A percentile compares a stretch with the other conserved stretches of the same genome.
These are phyloP conservation scores for Apamea monoglypha DNA, from an alignment of 2,888 invertebrate species.

Conservation along the genomic window DNA sequence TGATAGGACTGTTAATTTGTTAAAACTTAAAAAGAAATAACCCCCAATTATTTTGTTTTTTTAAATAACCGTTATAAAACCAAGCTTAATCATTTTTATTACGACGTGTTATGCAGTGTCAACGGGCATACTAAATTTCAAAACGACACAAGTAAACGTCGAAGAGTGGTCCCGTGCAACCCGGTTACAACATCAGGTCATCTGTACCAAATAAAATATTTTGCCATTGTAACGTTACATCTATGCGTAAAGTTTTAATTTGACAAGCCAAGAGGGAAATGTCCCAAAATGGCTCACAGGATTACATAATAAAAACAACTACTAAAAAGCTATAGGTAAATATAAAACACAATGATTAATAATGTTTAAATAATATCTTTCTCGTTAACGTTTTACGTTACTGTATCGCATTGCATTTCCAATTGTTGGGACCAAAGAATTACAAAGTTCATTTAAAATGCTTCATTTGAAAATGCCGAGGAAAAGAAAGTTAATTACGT, in stretches of 20 bases:
- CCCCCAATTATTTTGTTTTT: background rate
- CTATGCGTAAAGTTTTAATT: background rate
- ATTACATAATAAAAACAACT: background rate
- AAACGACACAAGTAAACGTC: background rate
- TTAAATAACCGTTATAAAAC: background rate
- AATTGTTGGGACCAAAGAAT: conserved; percentile 51
- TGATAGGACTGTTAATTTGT: background rate
- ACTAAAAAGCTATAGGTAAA: background rate
- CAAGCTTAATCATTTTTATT: conserved; percentile 3
- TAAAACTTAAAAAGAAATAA: background rate
- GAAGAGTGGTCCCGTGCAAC: background rate
- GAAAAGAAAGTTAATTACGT: conserved; percentile 85
- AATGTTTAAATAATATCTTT: background rate
- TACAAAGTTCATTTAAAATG: conserved; percentile 80
- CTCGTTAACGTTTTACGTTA: background rate
- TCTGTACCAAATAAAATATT: conserved; percentile 5
- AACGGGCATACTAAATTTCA: background rate
- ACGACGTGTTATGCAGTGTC: background rate
- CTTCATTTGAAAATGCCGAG: conserved; percentile 75
- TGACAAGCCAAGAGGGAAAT: background rate
- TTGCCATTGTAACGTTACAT: background rate
- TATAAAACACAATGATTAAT: background rate
- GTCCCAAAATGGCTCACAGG: background rate
- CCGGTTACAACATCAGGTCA: background rate
- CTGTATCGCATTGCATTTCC: conserved; percentile 15